These are phyloP conservation scores for Heliconius aoede DNA, from an alignment of 2,888 invertebrate species.

Conservation along the genomic window DNA sequence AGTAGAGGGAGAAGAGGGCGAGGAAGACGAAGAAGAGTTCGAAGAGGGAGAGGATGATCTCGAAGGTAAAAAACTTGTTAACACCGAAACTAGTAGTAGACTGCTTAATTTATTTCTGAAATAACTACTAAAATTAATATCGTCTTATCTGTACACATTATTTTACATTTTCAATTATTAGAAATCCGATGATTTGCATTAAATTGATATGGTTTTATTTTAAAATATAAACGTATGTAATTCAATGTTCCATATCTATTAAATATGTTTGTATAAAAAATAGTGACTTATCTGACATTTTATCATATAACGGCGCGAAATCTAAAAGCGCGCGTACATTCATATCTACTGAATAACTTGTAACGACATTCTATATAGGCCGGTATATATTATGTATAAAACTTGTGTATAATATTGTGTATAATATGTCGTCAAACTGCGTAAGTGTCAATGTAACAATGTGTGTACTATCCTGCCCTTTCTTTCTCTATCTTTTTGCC, in stretches of 20 bases:
- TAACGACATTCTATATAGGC: neutral
- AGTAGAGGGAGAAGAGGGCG: slow-evolving; percentile 85
- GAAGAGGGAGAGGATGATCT: slow-evolving; percentile 86
- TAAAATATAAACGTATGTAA: neutral
- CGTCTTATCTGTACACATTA: neutral
- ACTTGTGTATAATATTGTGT: no score
- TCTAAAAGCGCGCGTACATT: neutral
- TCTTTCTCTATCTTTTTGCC: slow-evolving; percentile 29
- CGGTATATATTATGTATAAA: neutral
- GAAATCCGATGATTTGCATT: neutral
- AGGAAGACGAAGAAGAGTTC: slow-evolving; percentile 86
- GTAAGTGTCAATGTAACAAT: neutral
- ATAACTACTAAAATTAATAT: neutral
- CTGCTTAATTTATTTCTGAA: neutral
- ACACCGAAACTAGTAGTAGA: neutral
- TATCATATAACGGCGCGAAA: slow-evolving; percentile 12
- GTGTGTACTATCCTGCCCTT: slow-evolving; percentile 20
- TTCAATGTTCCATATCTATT: neutral
- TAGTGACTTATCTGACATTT: neutral
- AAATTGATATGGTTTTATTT: neutral
- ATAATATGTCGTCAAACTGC: neutral
- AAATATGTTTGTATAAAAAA: neutral
- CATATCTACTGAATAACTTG: neutral
- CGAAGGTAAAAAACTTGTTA: slow-evolving; percentile 70
- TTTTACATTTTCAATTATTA: neutral